Evolutionary conservation across 2,113 vertebrate species (phyloP), one percentile per base, ranked within the genome.

Genomic region (Poecile atricapillus): DNA sequence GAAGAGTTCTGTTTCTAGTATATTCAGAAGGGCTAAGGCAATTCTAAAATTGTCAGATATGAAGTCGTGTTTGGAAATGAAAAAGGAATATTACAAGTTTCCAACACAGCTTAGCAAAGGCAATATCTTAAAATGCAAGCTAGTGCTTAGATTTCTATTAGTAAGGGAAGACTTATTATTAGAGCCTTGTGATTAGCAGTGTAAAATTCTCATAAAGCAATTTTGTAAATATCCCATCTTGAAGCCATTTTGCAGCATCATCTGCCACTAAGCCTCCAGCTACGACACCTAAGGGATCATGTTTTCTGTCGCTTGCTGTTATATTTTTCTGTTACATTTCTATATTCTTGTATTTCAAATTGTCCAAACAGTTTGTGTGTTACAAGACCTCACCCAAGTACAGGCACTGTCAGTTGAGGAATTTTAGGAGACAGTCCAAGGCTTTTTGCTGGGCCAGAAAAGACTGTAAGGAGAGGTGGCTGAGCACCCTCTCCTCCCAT

Each of bases 181-280:
- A 97, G 92, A 97, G 88, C 90, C 78, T 77, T 74, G 67, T 96
- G 97, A 98, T 97, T 96, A 97, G 94, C 91, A 70, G 71, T 77
- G 52, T 47, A 92, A 95, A 84, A 93, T 94, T 91, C 92, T 97
- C 92, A 94, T 92, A 82, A 95, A 97, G 88, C 74, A 89, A 83
- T 96, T 98, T 96, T 93, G 91, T 96, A 97, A 97, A 97, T 92
- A 92, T 91, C 87, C 73, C 52, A 63, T 94, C 93, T 94, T 35
- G 64, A 88, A 94, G 93, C 95, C 86, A 68, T 76, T 90, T 67
- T 69, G 85, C n/a, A 63, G 74, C 78, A 91, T 97, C 95, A 83
- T 95, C 97, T 97, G 93, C 96, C 93, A 90, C 92, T 87, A 89
- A 97, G 97, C 96, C 95, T 95, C 70, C 25, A 97, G 96, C 97